phyloP scores from a whole-genome alignment of 1,140 invertebrate genomes.

The Tenebrio molitor region DNA sequence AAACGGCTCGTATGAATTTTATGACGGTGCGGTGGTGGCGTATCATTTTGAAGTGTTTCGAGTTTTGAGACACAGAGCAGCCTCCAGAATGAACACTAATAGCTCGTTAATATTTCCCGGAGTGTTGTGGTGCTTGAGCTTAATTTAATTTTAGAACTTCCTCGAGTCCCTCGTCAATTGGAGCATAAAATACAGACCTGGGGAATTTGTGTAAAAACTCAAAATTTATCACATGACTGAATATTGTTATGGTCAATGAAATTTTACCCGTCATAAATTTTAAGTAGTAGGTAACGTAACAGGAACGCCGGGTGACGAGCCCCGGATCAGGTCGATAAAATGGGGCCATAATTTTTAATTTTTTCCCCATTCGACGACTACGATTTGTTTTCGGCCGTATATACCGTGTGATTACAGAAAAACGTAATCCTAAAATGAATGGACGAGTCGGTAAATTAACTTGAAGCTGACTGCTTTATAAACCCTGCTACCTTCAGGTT shows the following conservation, averaged over 20 bases:
- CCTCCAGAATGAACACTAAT: conserved; percentile 23
- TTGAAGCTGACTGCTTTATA: too few relatives aligned
- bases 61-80: conserved; percentile 24
- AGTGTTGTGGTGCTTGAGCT: conserved; percentile 22
- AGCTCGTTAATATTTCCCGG: conserved; percentile 33
- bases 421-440: too few relatives aligned
- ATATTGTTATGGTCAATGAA: conserved; percentile 40
- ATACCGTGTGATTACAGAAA: too few relatives aligned
- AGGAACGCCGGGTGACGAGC: conserved; percentile 18
- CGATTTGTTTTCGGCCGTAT: conserved; percentile 3
- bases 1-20: conserved; percentile 4
- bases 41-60: conserved; percentile 12
- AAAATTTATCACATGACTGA: conserved; percentile 40
- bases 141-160: conserved; percentile 34
- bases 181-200: conserved; percentile 29
- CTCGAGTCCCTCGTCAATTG: conserved; percentile 15
- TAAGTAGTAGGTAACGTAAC: conserved; percentile 16
- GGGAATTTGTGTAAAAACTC: conserved; percentile 29
- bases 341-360: conserved; percentile 19
- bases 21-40: neutral
- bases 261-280: conserved; percentile 37
- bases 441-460: too few relatives aligned
- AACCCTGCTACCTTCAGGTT: too few relatives aligned
- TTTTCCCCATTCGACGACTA: neutral
- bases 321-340: conserved; percentile 2